Base-by-base conservation (phyloP, 2,888 invertebrate species). In the Watsonalla cultraria region DNA sequence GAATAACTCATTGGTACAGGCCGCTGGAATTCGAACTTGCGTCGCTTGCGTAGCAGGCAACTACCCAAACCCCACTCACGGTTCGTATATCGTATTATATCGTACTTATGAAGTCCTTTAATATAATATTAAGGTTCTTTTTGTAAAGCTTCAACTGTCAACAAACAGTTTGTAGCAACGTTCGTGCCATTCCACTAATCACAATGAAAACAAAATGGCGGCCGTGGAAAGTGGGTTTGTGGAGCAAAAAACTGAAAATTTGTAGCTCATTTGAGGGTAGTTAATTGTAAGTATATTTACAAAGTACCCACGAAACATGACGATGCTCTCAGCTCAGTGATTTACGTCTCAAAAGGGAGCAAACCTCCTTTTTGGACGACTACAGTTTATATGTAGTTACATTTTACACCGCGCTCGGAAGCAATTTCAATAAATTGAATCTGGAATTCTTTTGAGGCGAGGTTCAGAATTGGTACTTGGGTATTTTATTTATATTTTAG, bases 231-330 rank as follows among this genome's bases (percentile, higher is more conserved):
- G 42, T 42, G 8, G 49, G 49, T 15, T 49, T 37, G 48, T 48
- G 35, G 8, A 37, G 49, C 37, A 66, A 68, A 65, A 68, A 67
- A 56, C 52, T 51, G 47, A 9, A 51, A 60, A 66, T 68, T 66
- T 67, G 70, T 54, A 50, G 61, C 61, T 58, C 70, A 65, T 61
- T 56, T 33, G 71, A 66, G 70, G 56, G 65, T 57, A 59, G 61
- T 72, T 63, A 49, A 14, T 15, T 15, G 34, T 49, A 33, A 49
- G 49, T 39, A 39, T 37, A 37, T 37, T 49, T 49, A 15, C 37
- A 39, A 49, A 49, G 37, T 49, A 49, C 37, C 37, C 37, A 14
- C 49, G 13, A 7, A 49, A 49, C 37, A 49, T 11, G 49, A 39
- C 49, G 37, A 15, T 11, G 37, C 39, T 14, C 49, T 49, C 15